Percentiles rank a stretch among this genome's conserved stretches.
phyloP scores from a whole-genome alignment of 2,888 invertebrate species.

The Lamproptera curius region DNA sequence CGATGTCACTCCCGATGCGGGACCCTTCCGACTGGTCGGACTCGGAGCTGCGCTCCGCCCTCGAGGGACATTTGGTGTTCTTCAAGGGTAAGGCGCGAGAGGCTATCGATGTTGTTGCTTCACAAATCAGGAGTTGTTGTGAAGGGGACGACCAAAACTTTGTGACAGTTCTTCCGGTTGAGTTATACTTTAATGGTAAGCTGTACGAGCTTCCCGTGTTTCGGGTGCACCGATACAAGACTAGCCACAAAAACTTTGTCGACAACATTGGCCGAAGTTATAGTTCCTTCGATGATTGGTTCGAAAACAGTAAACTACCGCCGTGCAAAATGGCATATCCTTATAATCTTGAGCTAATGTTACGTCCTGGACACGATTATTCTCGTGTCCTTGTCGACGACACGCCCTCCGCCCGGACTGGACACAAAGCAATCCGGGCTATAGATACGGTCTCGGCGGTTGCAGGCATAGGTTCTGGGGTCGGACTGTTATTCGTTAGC shows the following conservation, averaged over 20 bases:
- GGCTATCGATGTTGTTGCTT: slow-evolving; percentile 29
- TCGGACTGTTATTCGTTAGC: slow-evolving; percentile 26
- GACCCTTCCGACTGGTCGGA: slow-evolving; percentile 27
- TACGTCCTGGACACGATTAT: slow-evolving; percentile 23
- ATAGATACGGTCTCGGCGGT: slow-evolving; percentile 27
- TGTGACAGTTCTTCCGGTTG: slow-evolving; percentile 29
- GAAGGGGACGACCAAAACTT: slow-evolving; percentile 26
- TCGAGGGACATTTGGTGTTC: slow-evolving; percentile 26
- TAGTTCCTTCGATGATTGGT: slow-evolving; percentile 24
- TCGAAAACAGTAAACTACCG: slow-evolving; percentile 25
- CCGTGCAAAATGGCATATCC: slow-evolving; percentile 29
- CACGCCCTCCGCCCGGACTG: neutral
- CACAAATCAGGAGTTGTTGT: slow-evolving; percentile 28
- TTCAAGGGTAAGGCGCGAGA: slow-evolving; percentile 27
- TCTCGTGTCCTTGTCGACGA: slow-evolving; percentile 17
- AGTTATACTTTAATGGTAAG: slow-evolving; percentile 27
- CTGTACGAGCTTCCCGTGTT: slow-evolving; percentile 31
- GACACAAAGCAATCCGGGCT: neutral
- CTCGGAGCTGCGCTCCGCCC: slow-evolving; percentile 23
- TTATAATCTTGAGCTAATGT: slow-evolving; percentile 21
- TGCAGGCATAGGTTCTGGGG: slow-evolving; percentile 25
- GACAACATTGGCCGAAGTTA: slow-evolving; percentile 27
- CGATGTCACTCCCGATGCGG: slow-evolving; percentile 29
- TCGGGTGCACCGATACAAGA: slow-evolving; percentile 25
- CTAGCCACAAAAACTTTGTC: slow-evolving; percentile 24